Evolutionary conservation across 2,113 vertebrate genomes (phyloP).

Genomic region (Lutjanus erythropterus): DNA sequence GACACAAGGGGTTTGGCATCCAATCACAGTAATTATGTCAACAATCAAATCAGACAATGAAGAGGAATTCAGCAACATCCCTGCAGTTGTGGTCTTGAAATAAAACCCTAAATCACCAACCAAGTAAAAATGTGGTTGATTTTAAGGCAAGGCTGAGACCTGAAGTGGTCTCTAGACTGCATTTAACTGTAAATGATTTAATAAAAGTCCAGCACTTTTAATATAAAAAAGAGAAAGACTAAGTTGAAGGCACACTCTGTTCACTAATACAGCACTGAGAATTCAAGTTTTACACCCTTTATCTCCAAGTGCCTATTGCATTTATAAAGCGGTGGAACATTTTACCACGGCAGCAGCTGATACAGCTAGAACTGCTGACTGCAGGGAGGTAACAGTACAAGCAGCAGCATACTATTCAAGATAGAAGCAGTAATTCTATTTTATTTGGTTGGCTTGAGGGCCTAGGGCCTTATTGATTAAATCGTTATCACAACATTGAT

Average conservation of each 20-base stretch:
- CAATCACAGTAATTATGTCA: too few relatives aligned
- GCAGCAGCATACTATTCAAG: not conserved
- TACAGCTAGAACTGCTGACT: not conserved
- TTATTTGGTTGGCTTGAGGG: conserved; percentile 41
- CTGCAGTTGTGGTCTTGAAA: too few relatives aligned
- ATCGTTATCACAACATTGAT: conserved; percentile 69
- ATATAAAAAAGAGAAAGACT: not conserved
- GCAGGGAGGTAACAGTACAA: not conserved
- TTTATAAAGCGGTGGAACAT: not conserved
- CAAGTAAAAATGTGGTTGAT: too few relatives aligned
- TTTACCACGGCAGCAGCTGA: not conserved
- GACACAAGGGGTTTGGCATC: too few relatives aligned
- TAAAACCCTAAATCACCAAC: too few relatives aligned
- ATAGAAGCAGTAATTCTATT: conserved; percentile 45
- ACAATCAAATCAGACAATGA: too few relatives aligned
- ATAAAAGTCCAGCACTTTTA: not conserved
- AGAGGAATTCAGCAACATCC: too few relatives aligned
- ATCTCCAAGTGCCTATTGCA: not conserved
- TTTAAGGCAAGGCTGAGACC: too few relatives aligned
- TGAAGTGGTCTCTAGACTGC: too few relatives aligned
- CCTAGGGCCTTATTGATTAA: conserved; percentile 64
- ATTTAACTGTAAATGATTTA: not conserved
- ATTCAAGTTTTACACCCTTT: not conserved
- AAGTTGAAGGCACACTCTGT: too few relatives aligned
- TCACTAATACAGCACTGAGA: not conserved